Evolutionary conservation across 2,888 invertebrate genomes (phyloP).

Genomic region (Scelioninae gen. 1): DNA sequence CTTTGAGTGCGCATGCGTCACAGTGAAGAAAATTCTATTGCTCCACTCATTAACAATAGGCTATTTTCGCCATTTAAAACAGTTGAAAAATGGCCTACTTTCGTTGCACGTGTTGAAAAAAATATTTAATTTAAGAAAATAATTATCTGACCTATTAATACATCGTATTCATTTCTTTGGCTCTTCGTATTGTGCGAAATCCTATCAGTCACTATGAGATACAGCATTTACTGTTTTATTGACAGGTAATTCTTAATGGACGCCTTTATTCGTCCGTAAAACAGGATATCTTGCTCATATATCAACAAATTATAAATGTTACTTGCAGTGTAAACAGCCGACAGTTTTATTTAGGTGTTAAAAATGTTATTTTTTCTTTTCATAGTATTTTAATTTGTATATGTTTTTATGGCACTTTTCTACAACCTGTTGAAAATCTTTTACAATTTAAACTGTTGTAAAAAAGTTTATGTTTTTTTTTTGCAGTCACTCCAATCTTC

Average conservation of each 20-base stretch:
- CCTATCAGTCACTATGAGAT: conserved; percentile 39
- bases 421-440: too few relatives aligned
- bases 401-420: too few relatives aligned
- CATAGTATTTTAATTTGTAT: neutral
- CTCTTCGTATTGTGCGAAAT: conserved; percentile 74
- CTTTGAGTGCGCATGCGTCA: too few relatives aligned
- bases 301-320: conserved; percentile 8
- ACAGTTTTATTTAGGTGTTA: conserved; percentile 7
- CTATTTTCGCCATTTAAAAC: too few relatives aligned
- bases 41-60: too few relatives aligned
- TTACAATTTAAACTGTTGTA: too few relatives aligned
- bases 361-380: neutral
- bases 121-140: neutral
- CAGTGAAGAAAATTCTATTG: too few relatives aligned
- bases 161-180: conserved; percentile 64
- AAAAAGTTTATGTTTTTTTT: too few relatives aligned
- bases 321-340: conserved; percentile 7
- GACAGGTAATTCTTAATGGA: conserved; percentile 75
- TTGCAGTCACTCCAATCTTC: too few relatives aligned
- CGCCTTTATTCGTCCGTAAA: conserved; percentile 63
- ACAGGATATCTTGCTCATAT: conserved; percentile 16
- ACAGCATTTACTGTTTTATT: conserved; percentile 45
- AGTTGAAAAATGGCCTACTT: too few relatives aligned
- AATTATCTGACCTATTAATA: neutral
- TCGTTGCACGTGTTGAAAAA: too few relatives aligned